These are phyloP conservation scores for Pseudococcus longispinus DNA, from an alignment of 2,888 invertebrate species.

Conservation along the genomic window DNA sequence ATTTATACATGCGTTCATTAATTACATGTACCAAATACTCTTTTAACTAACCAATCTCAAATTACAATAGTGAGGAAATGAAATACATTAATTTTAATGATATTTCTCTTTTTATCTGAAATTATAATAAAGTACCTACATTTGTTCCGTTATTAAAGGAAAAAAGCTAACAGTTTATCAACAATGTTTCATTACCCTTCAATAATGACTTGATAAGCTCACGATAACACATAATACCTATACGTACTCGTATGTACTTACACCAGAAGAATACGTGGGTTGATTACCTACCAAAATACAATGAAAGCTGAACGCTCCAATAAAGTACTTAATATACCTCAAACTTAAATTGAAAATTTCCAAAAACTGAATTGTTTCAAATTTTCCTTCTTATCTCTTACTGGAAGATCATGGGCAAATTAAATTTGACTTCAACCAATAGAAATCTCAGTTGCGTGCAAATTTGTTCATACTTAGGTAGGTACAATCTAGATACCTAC, in stretches of 20 bases:
- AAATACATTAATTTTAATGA: conserved; percentile 19
- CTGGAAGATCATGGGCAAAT: too few relatives aligned
- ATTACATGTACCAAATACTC: not conserved
- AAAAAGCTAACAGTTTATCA: not conserved
- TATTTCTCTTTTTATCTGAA: not conserved
- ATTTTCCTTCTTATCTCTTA: too few relatives aligned
- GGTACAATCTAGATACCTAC: too few relatives aligned
- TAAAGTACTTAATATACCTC: too few relatives aligned
- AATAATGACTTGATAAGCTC: not conserved
- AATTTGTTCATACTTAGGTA: too few relatives aligned
- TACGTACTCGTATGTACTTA: not conserved
- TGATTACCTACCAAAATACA: too few relatives aligned
- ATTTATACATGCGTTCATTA: not conserved
- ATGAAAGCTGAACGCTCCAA: too few relatives aligned
- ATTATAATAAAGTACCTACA: not conserved
- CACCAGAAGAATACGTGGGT: too few relatives aligned
- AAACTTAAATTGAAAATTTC: too few relatives aligned
- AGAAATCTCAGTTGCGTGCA: too few relatives aligned
- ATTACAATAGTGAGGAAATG: not conserved
- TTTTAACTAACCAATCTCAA: not conserved
- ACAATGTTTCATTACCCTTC: conserved; percentile 32
- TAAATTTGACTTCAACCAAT: too few relatives aligned
- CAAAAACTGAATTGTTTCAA: too few relatives aligned
- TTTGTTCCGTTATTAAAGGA: not conserved
- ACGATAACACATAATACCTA: not conserved